Conservation (phyloP, 2,888 invertebrate genomes). For the Heliothis peltigera region DNA sequence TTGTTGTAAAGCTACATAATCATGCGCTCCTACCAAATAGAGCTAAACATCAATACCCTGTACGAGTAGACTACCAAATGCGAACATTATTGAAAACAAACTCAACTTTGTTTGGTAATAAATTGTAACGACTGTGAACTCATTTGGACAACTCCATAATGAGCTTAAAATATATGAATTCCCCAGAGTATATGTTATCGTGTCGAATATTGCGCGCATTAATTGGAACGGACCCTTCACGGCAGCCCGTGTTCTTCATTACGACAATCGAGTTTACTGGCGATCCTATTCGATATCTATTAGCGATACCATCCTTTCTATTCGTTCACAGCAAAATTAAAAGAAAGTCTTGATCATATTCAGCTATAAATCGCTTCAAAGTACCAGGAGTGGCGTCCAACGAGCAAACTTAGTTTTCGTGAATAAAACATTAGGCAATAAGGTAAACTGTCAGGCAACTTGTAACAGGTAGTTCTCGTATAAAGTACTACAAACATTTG, state of each 20-base stretch:
- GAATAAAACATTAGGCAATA: constrained; percentile 37
- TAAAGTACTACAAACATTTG: constrained; percentile 14
- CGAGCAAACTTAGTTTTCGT: constrained; percentile 18
- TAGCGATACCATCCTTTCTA: constrained; percentile 52
- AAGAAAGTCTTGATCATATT: constrained; percentile 25
- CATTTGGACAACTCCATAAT: constrained; percentile 51
- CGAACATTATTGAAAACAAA: constrained; percentile 18
- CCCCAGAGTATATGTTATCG: constrained; percentile 71
- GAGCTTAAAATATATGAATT: constrained; percentile 60
- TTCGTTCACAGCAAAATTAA: constrained; percentile 42
- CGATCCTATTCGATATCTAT: constrained; percentile 59
- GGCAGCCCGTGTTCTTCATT: constrained; percentile 64
- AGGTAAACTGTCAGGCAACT: constrained; percentile 20
- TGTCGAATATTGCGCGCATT: constrained; percentile 74
- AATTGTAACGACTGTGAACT: constrained; percentile 43
- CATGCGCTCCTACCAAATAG: neutral
- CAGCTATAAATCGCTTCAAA: constrained; percentile 11
- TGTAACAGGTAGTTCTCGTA: constrained; percentile 15
- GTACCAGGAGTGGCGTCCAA: neutral
- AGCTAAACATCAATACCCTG: no score
- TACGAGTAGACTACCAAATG: neutral
- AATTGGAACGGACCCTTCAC: constrained; percentile 77
- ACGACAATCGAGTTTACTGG: constrained; percentile 61
- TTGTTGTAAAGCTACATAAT: neutral
- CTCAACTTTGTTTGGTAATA: constrained; percentile 33